phyloP scores from a whole-genome alignment of 2,888 invertebrate genomes.

The Heliconius charithonia region DNA sequence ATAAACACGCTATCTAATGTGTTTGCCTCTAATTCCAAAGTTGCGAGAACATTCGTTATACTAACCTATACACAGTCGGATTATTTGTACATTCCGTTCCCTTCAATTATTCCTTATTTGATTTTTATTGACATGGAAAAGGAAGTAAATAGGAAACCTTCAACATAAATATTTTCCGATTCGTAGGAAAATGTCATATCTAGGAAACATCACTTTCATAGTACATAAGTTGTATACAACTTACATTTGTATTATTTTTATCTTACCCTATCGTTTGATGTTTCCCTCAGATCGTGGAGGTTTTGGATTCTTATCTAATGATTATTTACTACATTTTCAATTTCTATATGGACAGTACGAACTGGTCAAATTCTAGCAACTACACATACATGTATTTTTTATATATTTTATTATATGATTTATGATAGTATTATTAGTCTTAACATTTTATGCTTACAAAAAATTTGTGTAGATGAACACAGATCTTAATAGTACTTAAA shows the following conservation, averaged over 20 bases:
- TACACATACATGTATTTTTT: too few relatives aligned
- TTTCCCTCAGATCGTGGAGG: neutral
- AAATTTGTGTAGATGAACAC: too few relatives aligned
- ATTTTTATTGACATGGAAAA: conserved; percentile 28
- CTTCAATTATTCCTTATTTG: conserved; percentile 6
- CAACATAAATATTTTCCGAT: conserved; percentile 10
- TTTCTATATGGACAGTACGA: neutral
- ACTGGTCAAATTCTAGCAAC: too few relatives aligned
- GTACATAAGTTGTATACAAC: neutral
- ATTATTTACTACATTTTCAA: neutral
- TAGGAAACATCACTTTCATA: neutral
- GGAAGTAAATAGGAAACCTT: conserved; percentile 21
- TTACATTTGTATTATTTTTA: neutral
- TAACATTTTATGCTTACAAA: too few relatives aligned
- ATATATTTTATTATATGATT: too few relatives aligned
- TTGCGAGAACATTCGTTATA: conserved; percentile 60
- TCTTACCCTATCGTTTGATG: neutral
- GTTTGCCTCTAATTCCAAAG: conserved; percentile 78
- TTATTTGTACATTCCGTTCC: conserved; percentile 33
- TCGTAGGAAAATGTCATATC: conserved; percentile 5
- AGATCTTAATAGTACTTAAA: too few relatives aligned
- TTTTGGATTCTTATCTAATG: neutral
- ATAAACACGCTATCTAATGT: conserved; percentile 80
- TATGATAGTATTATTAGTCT: too few relatives aligned
- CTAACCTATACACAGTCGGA: conserved; percentile 33